Conservation (phyloP, 1,140 invertebrate genomes). For the Xylocopa sonorina region DNA sequence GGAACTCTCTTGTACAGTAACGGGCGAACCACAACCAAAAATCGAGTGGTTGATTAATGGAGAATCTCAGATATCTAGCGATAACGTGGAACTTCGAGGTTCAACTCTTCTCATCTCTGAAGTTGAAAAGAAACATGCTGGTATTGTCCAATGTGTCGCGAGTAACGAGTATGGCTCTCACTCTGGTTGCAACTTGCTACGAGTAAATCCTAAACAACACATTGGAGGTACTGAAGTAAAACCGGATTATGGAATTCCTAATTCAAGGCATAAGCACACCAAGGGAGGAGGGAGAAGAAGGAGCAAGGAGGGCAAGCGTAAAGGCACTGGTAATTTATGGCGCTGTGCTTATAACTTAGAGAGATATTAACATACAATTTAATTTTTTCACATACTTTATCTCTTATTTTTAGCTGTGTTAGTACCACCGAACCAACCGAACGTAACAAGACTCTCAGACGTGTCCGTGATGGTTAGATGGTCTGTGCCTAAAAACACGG, state of each 20-base stretch:
- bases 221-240: conserved; percentile 77
- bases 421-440: conserved; percentile 92
- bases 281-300: conserved; percentile 76
- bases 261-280: conserved; percentile 74
- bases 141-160: conserved; percentile 94
- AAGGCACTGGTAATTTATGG: conserved; percentile 74
- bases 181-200: conserved; percentile 83
- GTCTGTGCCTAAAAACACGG: conserved; percentile 90
- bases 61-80: conserved; percentile 83
- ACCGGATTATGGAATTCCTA: conserved; percentile 66
- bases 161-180: conserved; percentile 90
- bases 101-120: conserved; percentile 85
- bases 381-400: neutral
- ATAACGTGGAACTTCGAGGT: conserved; percentile 81
- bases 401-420: conserved; percentile 84
- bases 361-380: neutral
- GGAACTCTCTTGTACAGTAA: conserved; percentile 85
- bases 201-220: conserved; percentile 89
- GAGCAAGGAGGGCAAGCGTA: conserved; percentile 80
- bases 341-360: neutral
- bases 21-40: conserved; percentile 87
- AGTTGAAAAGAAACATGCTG: conserved; percentile 91
- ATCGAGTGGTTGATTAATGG: conserved; percentile 94
- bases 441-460: conserved; percentile 92
- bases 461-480: conserved; percentile 96